Conservation (phyloP, 2,797 vertebrate species). For the Neosilurus hyrtlii region DNA sequence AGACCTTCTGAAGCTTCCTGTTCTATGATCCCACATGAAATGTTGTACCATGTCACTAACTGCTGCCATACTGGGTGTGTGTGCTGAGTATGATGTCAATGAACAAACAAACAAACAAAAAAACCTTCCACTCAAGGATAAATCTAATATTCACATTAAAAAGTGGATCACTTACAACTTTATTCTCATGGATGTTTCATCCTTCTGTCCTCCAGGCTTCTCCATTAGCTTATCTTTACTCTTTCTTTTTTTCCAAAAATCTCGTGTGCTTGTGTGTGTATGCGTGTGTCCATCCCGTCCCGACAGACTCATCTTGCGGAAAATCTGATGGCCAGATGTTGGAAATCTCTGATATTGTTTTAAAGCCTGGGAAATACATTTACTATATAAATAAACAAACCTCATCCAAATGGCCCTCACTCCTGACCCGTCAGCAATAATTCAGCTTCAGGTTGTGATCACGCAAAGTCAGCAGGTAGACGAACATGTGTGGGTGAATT, state of each 20-base stretch:
- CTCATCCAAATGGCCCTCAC: conserved; percentile 51
- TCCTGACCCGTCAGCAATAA: conserved; percentile 52
- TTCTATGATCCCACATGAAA: conserved; percentile 31
- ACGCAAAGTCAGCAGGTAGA: neutral
- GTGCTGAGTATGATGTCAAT: neutral
- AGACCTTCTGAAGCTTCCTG: conserved; percentile 38
- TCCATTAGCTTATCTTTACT: conserved; percentile 15
- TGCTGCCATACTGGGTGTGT: conserved; percentile 30
- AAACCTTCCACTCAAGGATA: neutral
- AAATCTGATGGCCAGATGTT: conserved; percentile 71
- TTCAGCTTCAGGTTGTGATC: conserved; percentile 50
- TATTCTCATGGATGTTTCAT: neutral
- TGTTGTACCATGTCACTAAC: conserved; percentile 21
- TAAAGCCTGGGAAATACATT: conserved; percentile 64
- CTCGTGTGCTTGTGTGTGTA: conserved; percentile 40
- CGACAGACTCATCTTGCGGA: conserved; percentile 58
- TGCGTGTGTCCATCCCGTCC: conserved; percentile 36
- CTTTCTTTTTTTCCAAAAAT: too few relatives aligned
- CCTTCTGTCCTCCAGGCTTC: conserved; percentile 19
- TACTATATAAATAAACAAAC: conserved; percentile 59
- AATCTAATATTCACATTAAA: neutral
- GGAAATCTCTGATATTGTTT: conserved; percentile 55
- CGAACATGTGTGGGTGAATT: neutral
- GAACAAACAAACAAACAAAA: neutral
- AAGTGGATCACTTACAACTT: conserved; percentile 4